Conservation (phyloP, 2,797 vertebrate genomes). For the Leptodactylus fallax region DNA sequence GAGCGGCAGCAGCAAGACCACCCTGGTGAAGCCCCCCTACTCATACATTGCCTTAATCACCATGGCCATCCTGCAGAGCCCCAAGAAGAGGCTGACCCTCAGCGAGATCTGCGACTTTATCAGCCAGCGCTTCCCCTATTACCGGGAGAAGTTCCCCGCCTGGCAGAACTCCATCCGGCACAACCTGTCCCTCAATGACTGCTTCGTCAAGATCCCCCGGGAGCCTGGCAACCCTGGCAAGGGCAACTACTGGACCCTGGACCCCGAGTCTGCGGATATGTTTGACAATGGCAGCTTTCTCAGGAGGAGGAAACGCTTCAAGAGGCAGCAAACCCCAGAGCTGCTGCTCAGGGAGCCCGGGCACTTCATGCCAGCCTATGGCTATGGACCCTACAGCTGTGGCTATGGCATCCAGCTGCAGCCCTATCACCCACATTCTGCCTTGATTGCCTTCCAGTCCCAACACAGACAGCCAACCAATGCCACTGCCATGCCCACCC, state of each 20-base stretch:
- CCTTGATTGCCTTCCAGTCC: conserved; percentile 89
- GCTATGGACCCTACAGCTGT: conserved; percentile 89
- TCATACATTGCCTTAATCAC: conserved; percentile 96
- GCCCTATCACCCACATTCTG: conserved; percentile 87
- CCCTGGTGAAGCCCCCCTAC: conserved; percentile 90
- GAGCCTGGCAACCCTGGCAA: conserved; percentile 91
- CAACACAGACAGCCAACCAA: conserved; percentile 75
- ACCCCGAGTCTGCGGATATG: conserved; percentile 94
- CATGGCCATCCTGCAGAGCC: conserved; percentile 94
- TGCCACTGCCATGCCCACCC: conserved; percentile 80
- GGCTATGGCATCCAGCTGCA: conserved; percentile 91
- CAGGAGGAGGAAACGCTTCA: conserved; percentile 90
- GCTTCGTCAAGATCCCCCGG: conserved; percentile 88
- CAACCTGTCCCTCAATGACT: conserved; percentile 89
- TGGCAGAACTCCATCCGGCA: conserved; percentile 92
- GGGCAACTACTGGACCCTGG: conserved; percentile 91
- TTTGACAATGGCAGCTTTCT: conserved; percentile 94
- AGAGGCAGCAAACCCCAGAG: conserved; percentile 88
- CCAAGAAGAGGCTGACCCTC: conserved; percentile 88
- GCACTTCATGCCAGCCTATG: conserved; percentile 82
- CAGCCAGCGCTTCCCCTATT: conserved; percentile 88
- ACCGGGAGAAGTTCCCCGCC: conserved; percentile 90
- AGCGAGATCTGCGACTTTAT: conserved; percentile 92
- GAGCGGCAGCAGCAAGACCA: conserved; percentile 78
- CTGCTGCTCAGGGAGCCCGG: conserved; percentile 80